Evolutionary conservation across 2,888 invertebrate genomes (phyloP), one percentile per base, ranked within the genome.

Genomic region (Mayetiola destructor): DNA sequence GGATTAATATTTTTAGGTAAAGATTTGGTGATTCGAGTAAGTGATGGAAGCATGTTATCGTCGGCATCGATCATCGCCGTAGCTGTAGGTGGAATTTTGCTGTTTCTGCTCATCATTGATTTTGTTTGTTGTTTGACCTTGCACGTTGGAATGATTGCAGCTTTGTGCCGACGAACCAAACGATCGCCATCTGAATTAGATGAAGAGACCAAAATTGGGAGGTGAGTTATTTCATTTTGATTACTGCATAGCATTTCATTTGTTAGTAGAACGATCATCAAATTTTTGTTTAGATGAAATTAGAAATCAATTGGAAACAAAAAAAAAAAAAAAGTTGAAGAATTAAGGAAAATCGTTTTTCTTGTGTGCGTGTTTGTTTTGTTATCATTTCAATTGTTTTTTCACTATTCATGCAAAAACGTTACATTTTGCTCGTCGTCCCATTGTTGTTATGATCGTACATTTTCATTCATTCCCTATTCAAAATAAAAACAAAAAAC

Each of bases 51-150:
- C 1, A 64, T n/a, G 27, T 6, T 72, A 18, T 69, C 71, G 10
- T 73, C 73, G 30, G 81, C 82, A 14, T 80, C 86, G 58, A 88
- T 94, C 64, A 85, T 93, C 64, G 88, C 88, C 61, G 82, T 93
- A 64, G 88, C 92, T 32, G 76, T 93, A 59, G 85, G 84, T 40
- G 85, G 88, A 53, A 80, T 93, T 52, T 77, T 88, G 56, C 74
- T 88, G 62, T 78, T 92, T 61, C 76, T 93, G 60, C 74, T 94
- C 64, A 76, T 94, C 61, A 81, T 94, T 64, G 95, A 96, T 69
- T 76, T 92, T 9, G 78, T 88, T 37, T 90, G 93, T 68, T 85
- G 84, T 69, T 77, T 82, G 75, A 81, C 76, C 73, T 78, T 71
- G 5, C 68, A 69, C 59, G 68, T 82, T 66, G 84, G 84, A 42